Percentiles rank a stretch among this genome's conserved stretches.
These are phyloP conservation scores for Aphidius colemani DNA, from an alignment of 2,888 invertebrate genomes.

Conservation along the genomic window DNA sequence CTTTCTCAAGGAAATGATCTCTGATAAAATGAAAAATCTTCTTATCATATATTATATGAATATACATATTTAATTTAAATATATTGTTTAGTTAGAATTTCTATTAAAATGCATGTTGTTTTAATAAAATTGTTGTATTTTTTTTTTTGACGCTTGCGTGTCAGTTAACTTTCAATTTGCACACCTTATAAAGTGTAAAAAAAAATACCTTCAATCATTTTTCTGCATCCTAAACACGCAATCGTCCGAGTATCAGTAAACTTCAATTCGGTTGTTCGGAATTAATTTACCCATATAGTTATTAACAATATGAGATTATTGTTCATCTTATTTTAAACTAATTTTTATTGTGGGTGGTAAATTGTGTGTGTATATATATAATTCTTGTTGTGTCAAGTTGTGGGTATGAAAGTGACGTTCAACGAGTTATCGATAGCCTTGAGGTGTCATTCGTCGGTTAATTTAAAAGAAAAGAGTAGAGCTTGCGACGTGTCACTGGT, in stretches of 20 bases:
- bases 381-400: conserved; percentile 16
- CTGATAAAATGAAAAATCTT: not conserved
- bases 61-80: not conserved
- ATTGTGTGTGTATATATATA: not conserved
- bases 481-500: conserved; percentile 52
- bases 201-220: conserved; percentile 29
- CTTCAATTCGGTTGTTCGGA: not conserved
- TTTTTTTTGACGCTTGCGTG: conserved; percentile 21
- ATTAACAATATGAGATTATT: conserved; percentile 6
- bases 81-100: not conserved
- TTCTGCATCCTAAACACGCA: conserved; percentile 25
- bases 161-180: conserved; percentile 31
- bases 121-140: not conserved
- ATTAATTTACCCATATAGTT: conserved; percentile 8
- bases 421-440: conserved; percentile 48
- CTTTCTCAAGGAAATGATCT: not conserved
- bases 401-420: conserved; percentile 35
- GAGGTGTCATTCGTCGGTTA: conserved; percentile 50
- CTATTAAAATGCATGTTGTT: not conserved
- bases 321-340: not conserved
- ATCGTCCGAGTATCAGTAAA: conserved; percentile 14
- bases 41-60: not conserved
- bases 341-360: not conserved
- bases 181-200: conserved; percentile 28
- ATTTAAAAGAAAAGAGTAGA: conserved; percentile 48